Evolutionary conservation across 1,140 invertebrate genomes (phyloP).

Genomic region (Olivierus martensii): DNA sequence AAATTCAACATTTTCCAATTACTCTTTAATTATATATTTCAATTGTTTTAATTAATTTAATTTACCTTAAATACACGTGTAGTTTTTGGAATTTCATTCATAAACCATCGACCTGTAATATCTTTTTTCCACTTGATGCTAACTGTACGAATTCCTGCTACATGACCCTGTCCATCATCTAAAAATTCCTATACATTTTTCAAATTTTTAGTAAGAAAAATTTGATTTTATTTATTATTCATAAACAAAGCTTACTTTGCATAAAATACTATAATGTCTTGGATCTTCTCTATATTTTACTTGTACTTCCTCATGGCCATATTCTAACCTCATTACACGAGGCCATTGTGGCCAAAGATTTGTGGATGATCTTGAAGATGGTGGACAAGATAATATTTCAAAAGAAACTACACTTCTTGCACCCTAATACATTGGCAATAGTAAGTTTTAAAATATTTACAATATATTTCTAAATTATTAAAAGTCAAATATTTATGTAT

Average conservation of each 20-base stretch:
- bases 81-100: conserved; percentile 69
- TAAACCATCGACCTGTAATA: conserved; percentile 74
- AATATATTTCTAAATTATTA: too few species aligned
- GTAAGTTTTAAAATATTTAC: too few species aligned
- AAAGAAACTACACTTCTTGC: conserved; percentile 94
- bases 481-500: too few species aligned
- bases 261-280: conserved; percentile 80
- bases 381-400: conserved; percentile 91
- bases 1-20: conserved; percentile 73
- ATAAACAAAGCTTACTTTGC: conserved; percentile 37
- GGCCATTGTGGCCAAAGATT: conserved; percentile 99
- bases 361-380: conserved; percentile 52
- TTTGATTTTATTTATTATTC: background rate
- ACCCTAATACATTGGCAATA: conserved; percentile 37
- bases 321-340: conserved; percentile 89
- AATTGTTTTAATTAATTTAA: background rate
- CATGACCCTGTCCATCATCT: conserved; percentile 75
- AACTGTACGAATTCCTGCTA: conserved; percentile 76
- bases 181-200: conserved; percentile 53
- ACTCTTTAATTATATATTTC: background rate
- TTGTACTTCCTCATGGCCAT: conserved; percentile 94
- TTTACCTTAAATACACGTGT: conserved; percentile 42
- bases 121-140: conserved; percentile 88
- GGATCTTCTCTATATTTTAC: conserved; percentile 86
- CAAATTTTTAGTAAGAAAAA: background rate